phyloP scores from a whole-genome alignment of 2,113 vertebrate genomes.

The Enhydra lutris region DNA sequence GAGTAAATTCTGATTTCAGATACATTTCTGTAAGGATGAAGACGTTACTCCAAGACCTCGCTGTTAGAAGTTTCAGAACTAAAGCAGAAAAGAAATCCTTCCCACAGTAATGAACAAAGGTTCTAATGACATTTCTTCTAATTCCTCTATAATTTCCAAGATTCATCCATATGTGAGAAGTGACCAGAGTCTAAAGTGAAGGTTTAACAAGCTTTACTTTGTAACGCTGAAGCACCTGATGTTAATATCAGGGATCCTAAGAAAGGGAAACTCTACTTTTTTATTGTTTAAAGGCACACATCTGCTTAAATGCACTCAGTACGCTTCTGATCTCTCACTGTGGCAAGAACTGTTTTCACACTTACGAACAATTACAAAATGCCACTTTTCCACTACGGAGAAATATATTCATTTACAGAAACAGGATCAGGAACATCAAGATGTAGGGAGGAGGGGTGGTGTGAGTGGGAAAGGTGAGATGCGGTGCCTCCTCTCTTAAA shows the following conservation, averaged over 20 bases:
- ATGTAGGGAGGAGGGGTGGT: rapidly evolving
- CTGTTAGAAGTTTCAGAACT: neutral
- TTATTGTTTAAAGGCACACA: neutral
- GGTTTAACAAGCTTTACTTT: neutral
- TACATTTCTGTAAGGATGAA: neutral
- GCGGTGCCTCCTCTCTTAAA: neutral
- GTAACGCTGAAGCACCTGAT: neutral
- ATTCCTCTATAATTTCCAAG: neutral
- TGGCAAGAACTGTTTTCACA: neutral
- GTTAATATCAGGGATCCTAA: neutral
- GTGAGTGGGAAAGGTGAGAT: neutral
- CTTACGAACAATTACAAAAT: neutral
- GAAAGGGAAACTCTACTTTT: neutral
- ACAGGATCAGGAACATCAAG: neutral
- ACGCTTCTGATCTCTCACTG: neutral
- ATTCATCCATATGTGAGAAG: neutral
- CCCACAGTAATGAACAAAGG: neutral
- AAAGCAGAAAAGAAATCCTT: neutral
- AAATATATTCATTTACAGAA: neutral
- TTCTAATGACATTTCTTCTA: neutral
- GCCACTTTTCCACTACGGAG: neutral
- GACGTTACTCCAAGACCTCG: no score
- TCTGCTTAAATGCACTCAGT: neutral
- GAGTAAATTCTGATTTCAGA: neutral
- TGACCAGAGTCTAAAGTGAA: neutral